Conservation (phyloP, 2,113 vertebrate species). For the Rhabdomys dilectus region DNA sequence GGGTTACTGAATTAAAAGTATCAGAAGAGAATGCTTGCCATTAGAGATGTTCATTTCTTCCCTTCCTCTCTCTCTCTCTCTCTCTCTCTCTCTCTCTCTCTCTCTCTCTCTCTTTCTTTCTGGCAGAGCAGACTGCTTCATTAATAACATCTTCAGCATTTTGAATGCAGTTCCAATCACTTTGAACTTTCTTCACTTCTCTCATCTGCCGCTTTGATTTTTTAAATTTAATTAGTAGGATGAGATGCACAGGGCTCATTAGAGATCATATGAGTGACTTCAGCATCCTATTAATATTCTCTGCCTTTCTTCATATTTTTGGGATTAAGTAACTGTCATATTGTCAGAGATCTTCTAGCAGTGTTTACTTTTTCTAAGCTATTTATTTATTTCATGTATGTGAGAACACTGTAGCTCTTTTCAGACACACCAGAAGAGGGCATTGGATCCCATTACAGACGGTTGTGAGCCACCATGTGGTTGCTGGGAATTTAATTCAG, state of each 20-base stretch:
- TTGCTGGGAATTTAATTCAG: no score
- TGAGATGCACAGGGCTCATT: neutral
- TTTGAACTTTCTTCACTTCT: conserved; percentile 37
- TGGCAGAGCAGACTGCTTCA: neutral
- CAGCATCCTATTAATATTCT: conserved; percentile 21
- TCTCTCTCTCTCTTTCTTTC: neutral
- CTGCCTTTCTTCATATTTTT: conserved; percentile 19
- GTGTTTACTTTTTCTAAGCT: conserved; percentile 30
- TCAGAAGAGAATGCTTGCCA: conserved; percentile 19
- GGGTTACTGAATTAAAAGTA: conserved; percentile 25
- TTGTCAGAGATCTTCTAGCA: conserved; percentile 33
- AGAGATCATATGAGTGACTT: conserved; percentile 6
- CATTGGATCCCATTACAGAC: no score
- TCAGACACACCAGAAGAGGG: no score
- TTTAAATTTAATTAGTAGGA: conserved; percentile 18
- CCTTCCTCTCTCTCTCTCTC: no score
- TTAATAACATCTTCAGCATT: conserved; percentile 41
- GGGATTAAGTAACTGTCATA: conserved; percentile 3
- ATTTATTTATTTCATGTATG: neutral
- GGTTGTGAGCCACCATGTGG: no score
- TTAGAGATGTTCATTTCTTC: neutral
- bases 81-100: no score
- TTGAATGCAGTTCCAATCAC: conserved; percentile 35
- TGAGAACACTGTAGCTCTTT: no score
- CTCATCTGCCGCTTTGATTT: conserved; percentile 1